phyloP scores from a whole-genome alignment of 2,797 vertebrate species.

The Adelosebastes latens region DNA sequence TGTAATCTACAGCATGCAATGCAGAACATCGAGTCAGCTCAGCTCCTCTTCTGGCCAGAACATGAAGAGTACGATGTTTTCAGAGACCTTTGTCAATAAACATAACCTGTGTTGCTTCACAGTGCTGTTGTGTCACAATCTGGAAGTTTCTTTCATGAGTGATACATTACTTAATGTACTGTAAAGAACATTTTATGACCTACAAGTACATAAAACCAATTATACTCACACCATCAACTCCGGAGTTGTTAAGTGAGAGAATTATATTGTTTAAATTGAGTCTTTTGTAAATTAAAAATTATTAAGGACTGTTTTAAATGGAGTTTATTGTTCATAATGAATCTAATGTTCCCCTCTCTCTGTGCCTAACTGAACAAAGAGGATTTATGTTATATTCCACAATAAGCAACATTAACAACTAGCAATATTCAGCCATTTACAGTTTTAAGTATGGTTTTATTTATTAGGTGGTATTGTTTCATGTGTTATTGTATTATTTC shows the following conservation, averaged over 20 bases:
- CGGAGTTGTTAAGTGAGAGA: neutral
- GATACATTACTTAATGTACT: slow-evolving; percentile 19
- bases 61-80: neutral
- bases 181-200: slow-evolving; percentile 31
- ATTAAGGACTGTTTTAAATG: slow-evolving; percentile 76
- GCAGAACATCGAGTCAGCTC: neutral
- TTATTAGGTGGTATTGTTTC: slow-evolving; percentile 61
- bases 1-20: neutral
- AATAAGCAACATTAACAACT: slow-evolving; percentile 76
- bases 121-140: neutral
- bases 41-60: neutral
- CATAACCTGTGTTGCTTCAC: neutral
- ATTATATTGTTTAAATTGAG: slow-evolving; percentile 4
- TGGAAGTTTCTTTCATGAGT: neutral
- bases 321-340: slow-evolving; percentile 5
- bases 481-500: slow-evolving; percentile 62
- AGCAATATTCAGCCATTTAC: slow-evolving; percentile 29
- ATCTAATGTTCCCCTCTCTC: neutral
- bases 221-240: slow-evolving; percentile 19
- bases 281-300: slow-evolving; percentile 73
- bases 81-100: neutral
- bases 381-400: slow-evolving; percentile 10
- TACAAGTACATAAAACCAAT: slow-evolving; percentile 38
- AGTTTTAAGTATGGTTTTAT: slow-evolving; percentile 38
- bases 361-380: neutral